phyloP scores from a whole-genome alignment of 2,888 invertebrate species.

The Sinohyriopsis cumingii region DNA sequence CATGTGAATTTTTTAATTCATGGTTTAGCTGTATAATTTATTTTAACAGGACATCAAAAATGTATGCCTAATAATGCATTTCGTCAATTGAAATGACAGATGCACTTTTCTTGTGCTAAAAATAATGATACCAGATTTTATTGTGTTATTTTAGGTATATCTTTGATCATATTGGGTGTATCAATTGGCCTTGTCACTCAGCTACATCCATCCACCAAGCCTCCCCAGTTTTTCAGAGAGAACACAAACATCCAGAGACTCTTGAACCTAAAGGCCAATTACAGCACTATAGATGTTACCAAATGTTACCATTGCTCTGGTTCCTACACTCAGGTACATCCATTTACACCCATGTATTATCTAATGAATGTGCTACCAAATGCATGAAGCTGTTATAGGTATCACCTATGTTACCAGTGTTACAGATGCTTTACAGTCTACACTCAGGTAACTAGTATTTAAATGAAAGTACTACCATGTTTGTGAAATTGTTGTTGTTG shows the following conservation, averaged over 20 bases:
- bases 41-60: too few relatives aligned
- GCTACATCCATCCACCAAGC: conserved; percentile 58
- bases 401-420: too few relatives aligned
- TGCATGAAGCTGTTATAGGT: neutral
- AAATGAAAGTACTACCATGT: neutral
- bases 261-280: conserved; percentile 63
- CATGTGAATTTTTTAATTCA: too few relatives aligned
- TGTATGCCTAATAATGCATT: too few relatives aligned
- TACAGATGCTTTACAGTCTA: too few relatives aligned
- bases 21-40: too few relatives aligned
- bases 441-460: too few relatives aligned
- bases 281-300: conserved; percentile 57
- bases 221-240: conserved; percentile 63
- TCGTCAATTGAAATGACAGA: too few relatives aligned
- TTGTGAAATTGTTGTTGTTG: too few relatives aligned
- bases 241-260: conserved; percentile 64
- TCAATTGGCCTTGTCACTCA: conserved; percentile 57
- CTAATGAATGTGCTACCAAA: neutral
- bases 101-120: too few relatives aligned
- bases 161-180: conserved; percentile 45
- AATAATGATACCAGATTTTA: neutral
- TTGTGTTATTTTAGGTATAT: conserved; percentile 44
- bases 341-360: neutral
- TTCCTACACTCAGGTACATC: conserved; percentile 49
- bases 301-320: conserved; percentile 63